Conservation (phyloP, 2,888 invertebrate genomes). For the Eulithis prunata region DNA sequence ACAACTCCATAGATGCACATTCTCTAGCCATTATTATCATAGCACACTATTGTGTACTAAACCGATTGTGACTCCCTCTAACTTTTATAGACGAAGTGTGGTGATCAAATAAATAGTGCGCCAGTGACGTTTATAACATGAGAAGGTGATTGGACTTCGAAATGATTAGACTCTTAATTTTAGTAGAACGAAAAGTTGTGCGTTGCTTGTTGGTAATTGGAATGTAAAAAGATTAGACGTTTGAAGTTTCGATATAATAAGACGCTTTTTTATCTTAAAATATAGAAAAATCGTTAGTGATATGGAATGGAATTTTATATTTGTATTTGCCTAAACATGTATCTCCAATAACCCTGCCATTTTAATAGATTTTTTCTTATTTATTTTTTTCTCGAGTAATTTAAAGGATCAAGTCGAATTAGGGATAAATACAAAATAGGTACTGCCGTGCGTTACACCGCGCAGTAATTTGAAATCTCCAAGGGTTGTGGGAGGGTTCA, state of each 20-base stretch:
- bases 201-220: conserved; percentile 75
- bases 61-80: conserved; percentile 59
- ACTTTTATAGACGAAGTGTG: conserved; percentile 64
- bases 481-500: conserved; percentile 83
- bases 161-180: conserved; percentile 67
- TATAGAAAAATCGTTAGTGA: conserved; percentile 71
- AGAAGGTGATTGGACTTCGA: conserved; percentile 78
- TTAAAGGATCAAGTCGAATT: conserved; percentile 62
- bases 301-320: conserved; percentile 62
- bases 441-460: conserved; percentile 60
- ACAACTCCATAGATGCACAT: conserved; percentile 57
- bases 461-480: conserved; percentile 79
- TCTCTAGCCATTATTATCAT: conserved; percentile 49
- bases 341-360: conserved; percentile 32
- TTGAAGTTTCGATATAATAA: conserved; percentile 59
- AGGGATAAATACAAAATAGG: conserved; percentile 64
- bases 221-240: conserved; percentile 68
- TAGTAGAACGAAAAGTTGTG: conserved; percentile 68
- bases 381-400: conserved; percentile 26
- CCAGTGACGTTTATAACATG: conserved; percentile 71
- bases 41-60: conserved; percentile 48
- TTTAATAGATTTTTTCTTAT: conserved; percentile 21
- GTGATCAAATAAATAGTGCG: conserved; percentile 51
- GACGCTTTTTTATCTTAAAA: conserved; percentile 71
- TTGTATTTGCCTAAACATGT: conserved; percentile 46